These are phyloP conservation scores for Liolophura sinensis DNA, from an alignment of 1,140 invertebrate species.

Conservation along the genomic window DNA sequence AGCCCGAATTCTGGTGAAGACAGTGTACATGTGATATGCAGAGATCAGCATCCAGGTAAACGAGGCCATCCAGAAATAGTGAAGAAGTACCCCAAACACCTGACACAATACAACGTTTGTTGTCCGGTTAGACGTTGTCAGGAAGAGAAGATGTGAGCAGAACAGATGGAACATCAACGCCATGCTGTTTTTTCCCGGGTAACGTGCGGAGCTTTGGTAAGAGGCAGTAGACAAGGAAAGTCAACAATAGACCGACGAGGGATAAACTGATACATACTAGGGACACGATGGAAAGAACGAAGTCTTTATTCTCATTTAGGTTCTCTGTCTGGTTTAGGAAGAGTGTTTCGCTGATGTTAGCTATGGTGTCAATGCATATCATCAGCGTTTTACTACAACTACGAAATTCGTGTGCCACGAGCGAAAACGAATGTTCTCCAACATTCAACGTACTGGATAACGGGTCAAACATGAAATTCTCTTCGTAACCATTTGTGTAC, in stretches of 20 bases:
- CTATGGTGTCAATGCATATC: too few species aligned
- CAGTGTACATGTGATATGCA: conserved; percentile 65
- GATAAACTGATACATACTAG: conserved; percentile 49
- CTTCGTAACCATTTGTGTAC: too few species aligned
- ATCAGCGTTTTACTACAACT: too few species aligned
- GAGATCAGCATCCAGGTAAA: conserved; percentile 96
- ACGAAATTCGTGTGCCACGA: too few species aligned
- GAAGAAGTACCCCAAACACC: conserved; percentile 74
- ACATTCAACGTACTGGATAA: too few species aligned
- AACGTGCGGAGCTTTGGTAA: conserved; percentile 56
- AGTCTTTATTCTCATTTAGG: too few species aligned
- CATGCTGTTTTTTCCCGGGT: conserved; percentile 58
- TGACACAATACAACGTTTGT: conserved; percentile 37
- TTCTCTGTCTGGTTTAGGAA: too few species aligned
- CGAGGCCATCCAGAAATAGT: conserved; percentile 87
- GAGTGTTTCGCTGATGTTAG: too few species aligned
- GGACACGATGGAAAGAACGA: conserved; percentile 8
- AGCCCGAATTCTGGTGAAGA: conserved; percentile 49
- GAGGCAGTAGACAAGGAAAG: conserved; percentile 53
- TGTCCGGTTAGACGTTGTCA: conserved; percentile 36
- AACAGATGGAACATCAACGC: conserved; percentile 56
- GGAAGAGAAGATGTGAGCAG: conserved; percentile 54
- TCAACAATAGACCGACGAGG: conserved; percentile 50
- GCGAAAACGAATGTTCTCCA: too few species aligned
- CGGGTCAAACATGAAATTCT: too few species aligned